Percentiles rank a stretch among this genome's conserved stretches.
phyloP scores from a whole-genome alignment of 2,888 invertebrate genomes.

The Rosalia funebris region DNA sequence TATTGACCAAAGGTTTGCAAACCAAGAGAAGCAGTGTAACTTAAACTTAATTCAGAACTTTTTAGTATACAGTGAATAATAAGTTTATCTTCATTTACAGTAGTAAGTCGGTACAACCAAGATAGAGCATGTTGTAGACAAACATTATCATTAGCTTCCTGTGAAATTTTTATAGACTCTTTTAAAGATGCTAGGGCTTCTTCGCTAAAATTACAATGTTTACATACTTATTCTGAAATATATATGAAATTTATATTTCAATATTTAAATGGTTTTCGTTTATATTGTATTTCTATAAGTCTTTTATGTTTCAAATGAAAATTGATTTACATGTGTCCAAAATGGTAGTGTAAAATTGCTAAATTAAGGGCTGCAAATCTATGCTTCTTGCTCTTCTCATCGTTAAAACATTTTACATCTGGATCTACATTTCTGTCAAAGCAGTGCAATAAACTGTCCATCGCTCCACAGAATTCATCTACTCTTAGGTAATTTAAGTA shows the following conservation, averaged over 20 bases:
- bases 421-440: constrained; percentile 74
- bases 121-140: constrained; percentile 87
- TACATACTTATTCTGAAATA: no score
- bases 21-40: constrained; percentile 78
- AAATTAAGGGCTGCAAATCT: constrained; percentile 92
- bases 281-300: no score
- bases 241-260: no score
- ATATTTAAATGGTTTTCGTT: no score
- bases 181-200: constrained; percentile 84
- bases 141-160: constrained; percentile 86
- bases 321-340: constrained; percentile 81
- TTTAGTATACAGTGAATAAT: constrained; percentile 77
- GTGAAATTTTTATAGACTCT: constrained; percentile 88
- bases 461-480: constrained; percentile 85
- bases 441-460: constrained; percentile 83
- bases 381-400: constrained; percentile 73
- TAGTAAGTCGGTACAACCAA: constrained; percentile 77
- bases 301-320: no score
- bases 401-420: constrained; percentile 64
- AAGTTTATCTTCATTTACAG: constrained; percentile 68
- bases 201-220: constrained; percentile 71
- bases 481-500: constrained; percentile 89
- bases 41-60: constrained; percentile 74
- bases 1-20: constrained; percentile 82
- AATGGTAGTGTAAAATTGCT: constrained; percentile 87